phyloP scores from a whole-genome alignment of 92 coral and sea anemone species.

The Epizoanthus illoricatus region DNA sequence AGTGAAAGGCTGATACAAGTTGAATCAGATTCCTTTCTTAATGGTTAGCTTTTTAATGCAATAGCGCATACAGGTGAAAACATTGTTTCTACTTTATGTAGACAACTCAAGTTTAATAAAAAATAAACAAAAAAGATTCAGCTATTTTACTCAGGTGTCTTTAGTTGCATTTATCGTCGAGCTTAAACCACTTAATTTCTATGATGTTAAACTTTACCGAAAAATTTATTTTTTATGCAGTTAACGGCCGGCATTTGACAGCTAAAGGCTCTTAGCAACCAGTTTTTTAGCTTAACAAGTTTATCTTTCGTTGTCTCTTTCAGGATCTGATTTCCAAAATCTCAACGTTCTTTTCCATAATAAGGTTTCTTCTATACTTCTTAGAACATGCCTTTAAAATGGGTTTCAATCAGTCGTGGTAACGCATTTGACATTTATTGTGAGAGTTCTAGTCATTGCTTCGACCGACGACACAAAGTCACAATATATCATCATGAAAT shows the following conservation, averaged over 20 bases:
- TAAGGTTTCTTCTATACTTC: conserved; percentile 1
- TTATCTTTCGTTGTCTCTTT: conserved; percentile 5
- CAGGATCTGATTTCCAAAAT: conserved; percentile 12
- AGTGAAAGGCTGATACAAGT: neutral
- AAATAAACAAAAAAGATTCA: conserved; percentile 3
- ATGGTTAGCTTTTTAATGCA: neutral
- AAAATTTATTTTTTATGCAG: neutral
- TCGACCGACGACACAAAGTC: neutral
- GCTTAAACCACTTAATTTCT: neutral
- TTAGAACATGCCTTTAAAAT: neutral
- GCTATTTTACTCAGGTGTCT: conserved; percentile 4
- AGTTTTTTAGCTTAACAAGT: neutral
- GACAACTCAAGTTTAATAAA: conserved; percentile 26
- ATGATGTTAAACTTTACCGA: neutral
- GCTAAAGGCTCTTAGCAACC: conserved; percentile 25
- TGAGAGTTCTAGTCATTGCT: neutral
- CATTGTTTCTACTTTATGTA: conserved; percentile 3
- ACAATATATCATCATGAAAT: no score
- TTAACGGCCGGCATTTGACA: neutral
- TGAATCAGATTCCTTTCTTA: neutral
- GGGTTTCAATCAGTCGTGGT: neutral
- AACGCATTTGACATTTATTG: neutral
- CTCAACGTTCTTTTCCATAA: conserved; percentile 12
- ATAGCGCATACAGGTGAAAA: conserved; percentile 34
- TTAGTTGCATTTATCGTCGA: neutral